Conservation (phyloP, 2,888 invertebrate genomes). For the Ypsolopha sequella region DNA sequence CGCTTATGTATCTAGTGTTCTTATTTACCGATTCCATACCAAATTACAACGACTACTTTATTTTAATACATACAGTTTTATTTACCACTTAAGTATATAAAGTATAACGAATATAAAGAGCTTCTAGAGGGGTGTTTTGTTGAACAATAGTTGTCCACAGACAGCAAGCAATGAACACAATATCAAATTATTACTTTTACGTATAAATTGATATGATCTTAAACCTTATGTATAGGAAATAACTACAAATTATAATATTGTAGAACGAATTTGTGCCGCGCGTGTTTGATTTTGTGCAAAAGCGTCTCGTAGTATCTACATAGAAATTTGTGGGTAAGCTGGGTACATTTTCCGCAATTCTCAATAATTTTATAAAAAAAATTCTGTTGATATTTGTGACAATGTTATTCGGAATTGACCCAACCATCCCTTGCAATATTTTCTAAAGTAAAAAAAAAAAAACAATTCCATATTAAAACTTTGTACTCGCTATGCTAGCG, state of each 20-base stretch:
- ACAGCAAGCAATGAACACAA: constrained; percentile 39
- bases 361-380: too few species aligned
- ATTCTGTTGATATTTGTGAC: too few species aligned
- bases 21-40: constrained; percentile 50
- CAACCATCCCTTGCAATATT: too few species aligned
- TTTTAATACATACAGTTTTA: constrained; percentile 46
- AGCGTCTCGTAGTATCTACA: constrained; percentile 14
- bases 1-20: constrained; percentile 34
- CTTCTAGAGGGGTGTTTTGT: constrained; percentile 11
- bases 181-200: constrained; percentile 39
- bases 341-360: too few species aligned
- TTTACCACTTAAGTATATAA: constrained; percentile 23
- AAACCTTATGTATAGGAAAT: constrained; percentile 36
- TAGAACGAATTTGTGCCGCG: constrained; percentile 30
- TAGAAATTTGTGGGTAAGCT: too few species aligned
- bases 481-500: constrained; percentile 8
- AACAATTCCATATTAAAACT: constrained; percentile 1
- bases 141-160: constrained; percentile 26
- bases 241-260: constrained; percentile 31
- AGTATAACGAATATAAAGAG: constrained; percentile 35
- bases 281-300: constrained; percentile 27
- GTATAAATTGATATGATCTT: constrained; percentile 69
- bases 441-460: neutral
- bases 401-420: too few species aligned
- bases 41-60: constrained; percentile 57